These are phyloP conservation scores for Tenthredo notha DNA, from an alignment of 2,888 invertebrate species.

Conservation along the genomic window DNA sequence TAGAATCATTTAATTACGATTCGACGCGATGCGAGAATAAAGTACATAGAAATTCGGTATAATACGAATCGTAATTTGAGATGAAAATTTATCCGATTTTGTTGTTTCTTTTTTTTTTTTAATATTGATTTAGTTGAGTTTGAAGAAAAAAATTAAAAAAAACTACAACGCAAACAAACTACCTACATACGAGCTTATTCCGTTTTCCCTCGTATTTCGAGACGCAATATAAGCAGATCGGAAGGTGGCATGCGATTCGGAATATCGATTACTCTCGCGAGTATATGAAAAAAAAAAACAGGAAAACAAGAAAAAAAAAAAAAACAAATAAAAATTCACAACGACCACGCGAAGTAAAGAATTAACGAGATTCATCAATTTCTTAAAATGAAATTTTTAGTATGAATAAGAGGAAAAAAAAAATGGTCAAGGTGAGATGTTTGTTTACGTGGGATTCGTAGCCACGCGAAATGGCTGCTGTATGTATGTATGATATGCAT, in stretches of 20 bases:
- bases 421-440: slow-evolving; percentile 59
- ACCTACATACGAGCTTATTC: background rate
- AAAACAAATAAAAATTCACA: background rate
- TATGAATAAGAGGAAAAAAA: background rate
- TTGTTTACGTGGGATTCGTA: slow-evolving; percentile 64
- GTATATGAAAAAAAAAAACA: background rate
- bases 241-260: slow-evolving; percentile 6
- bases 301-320: background rate
- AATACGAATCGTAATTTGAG: background rate
- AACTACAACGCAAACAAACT: background rate
- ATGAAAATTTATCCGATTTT: background rate
- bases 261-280: background rate
- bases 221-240: slow-evolving; percentile 12
- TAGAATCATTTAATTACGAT: background rate
- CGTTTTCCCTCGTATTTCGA: background rate
- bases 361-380: background rate
- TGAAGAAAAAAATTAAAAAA: background rate
- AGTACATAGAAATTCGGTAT: background rate
- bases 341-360: background rate
- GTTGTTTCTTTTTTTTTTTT: background rate
- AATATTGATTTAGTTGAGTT: background rate
- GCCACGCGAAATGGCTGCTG: slow-evolving; percentile 73
- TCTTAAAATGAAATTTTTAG: background rate
- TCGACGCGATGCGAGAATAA: background rate
- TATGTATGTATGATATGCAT: background rate